Conservation (phyloP, 2,888 invertebrate species). For the Platycnemis pennipes region DNA sequence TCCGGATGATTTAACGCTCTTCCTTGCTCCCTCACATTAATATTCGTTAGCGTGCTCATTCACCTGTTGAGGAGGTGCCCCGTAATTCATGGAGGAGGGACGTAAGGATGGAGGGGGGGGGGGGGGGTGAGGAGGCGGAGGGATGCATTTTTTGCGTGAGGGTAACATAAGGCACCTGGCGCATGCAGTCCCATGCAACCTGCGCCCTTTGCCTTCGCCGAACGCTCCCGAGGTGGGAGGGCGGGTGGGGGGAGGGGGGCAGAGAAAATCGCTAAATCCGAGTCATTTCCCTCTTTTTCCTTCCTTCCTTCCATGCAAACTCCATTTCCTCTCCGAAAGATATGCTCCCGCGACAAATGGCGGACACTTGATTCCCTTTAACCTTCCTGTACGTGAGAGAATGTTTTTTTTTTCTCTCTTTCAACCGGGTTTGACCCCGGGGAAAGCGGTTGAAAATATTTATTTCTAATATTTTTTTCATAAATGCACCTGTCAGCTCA, state of each 20-base stretch:
- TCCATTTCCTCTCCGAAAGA: neutral
- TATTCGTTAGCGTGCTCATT: slow-evolving; percentile 39
- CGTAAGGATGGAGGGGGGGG: neutral
- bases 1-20: neutral
- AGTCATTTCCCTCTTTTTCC: neutral
- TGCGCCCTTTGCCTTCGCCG: neutral
- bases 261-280: neutral
- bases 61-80: slow-evolving; percentile 11
- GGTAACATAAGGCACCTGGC: neutral
- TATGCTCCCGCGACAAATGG: neutral
- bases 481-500: no score
- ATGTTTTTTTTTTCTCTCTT: neutral
- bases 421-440: neutral
- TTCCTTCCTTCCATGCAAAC: neutral
- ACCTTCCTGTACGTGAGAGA: neutral
- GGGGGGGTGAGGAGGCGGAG: neutral
- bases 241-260: no score
- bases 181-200: neutral
- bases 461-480: no score
- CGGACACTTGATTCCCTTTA: neutral
- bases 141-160: neutral
- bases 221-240: no score
- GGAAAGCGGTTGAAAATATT: neutral
- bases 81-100: neutral
- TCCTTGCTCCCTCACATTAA: neutral